Evolutionary conservation across 2,888 invertebrate species (phyloP), one percentile per base, ranked within the genome.

Genomic region (Rotaria magnacalcarata): DNA sequence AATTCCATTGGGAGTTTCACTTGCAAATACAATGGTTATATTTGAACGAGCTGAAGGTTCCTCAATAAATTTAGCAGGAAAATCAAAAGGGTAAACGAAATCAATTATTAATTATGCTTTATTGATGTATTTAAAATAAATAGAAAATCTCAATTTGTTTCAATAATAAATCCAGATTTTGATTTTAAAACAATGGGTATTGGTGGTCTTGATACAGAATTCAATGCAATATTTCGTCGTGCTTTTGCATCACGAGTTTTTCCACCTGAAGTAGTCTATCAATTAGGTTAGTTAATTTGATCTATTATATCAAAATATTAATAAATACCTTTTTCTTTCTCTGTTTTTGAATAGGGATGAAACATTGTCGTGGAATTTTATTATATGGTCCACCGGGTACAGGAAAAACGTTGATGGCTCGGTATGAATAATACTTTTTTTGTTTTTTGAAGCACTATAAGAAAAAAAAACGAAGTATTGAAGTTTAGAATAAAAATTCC

Each of bases 161-260:
- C 87, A 41, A 86, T 87, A 24, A 98, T 99, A 89, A 97, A 97
- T 91, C 98, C 98, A 2, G 96, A 97, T 90, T 99, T 97, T 97
- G 96, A 99, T 92, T 99, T 99, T 91, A 95, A 96, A 88, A 96
- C 96, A 92, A 97, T 99, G 97, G 99, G 99, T 87, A 97, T 99
- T 90, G 99, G 99, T 89, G 99, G 99, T 90, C 92, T 99, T 90
- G 97, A 97, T 91, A 94, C 94, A 85, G 97, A 99, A 92, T 99
- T 99, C 92, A 96, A 96, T 90, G 96, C 97, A 27, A 98, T 99
- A 89, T 99, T 99, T 92, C 93, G 99, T 88, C 93, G 99, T 91
- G 98, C 99, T 0, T 99, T 99, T 92, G 97, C 98, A 1, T 99
- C 98, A 0, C 93, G 99, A 88, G 97, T 99, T 67, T 98, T 98